Percentiles rank a stretch among this genome's conserved stretches.
Conservation (phyloP, 2,113 vertebrate species). For the Thamnaconus septentrionalis region DNA sequence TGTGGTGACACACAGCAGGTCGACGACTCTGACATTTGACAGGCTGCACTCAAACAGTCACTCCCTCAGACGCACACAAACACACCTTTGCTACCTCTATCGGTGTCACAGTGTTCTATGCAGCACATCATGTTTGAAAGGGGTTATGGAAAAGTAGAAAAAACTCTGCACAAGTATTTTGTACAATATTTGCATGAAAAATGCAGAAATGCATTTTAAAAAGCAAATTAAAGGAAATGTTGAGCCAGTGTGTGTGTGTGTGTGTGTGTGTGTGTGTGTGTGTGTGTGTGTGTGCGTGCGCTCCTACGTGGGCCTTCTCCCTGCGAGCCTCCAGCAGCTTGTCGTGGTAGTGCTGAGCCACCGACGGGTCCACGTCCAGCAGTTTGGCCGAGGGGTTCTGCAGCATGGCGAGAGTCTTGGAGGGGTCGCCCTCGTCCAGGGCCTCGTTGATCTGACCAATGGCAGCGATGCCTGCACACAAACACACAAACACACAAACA, state of each 20-base stretch:
- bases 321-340: constrained; percentile 88
- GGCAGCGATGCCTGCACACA: constrained; percentile 86
- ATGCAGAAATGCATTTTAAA: not conserved
- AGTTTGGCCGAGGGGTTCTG: constrained; percentile 91
- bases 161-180: too few relatives aligned
- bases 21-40: too few relatives aligned
- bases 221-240: not conserved
- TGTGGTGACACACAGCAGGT: too few relatives aligned
- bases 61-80: too few relatives aligned
- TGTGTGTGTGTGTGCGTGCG: not conserved
- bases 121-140: too few relatives aligned
- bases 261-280: not conserved
- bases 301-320: constrained; percentile 92
- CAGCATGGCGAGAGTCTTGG: constrained; percentile 85
- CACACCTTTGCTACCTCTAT: too few relatives aligned
- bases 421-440: constrained; percentile 87
- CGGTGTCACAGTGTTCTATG: too few relatives aligned
- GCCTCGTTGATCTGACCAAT: constrained; percentile 96
- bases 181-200: not conserved
- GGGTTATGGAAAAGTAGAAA: too few relatives aligned
- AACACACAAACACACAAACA: not conserved
- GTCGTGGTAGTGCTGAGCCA: constrained; percentile 95
- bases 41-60: too few relatives aligned
- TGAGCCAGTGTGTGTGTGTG: not conserved
- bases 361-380: constrained; percentile 80